These are phyloP conservation scores for Campylomormyrus tamandua DNA, from an alignment of 2,113 vertebrate genomes.

Conservation along the genomic window DNA sequence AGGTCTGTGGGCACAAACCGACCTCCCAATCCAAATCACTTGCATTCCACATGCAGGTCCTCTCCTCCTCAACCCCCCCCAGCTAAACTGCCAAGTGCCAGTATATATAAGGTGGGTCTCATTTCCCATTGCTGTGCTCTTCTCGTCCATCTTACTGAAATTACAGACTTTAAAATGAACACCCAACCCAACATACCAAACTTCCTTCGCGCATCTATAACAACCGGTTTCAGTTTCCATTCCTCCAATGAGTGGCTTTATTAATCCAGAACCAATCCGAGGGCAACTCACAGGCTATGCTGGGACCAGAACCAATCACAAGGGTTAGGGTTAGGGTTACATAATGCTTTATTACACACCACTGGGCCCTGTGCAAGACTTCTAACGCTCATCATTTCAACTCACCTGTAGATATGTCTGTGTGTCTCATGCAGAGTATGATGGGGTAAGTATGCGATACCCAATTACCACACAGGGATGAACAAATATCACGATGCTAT, in stretches of 20 bases:
- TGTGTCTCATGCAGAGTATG: neutral
- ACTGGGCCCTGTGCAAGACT: neutral
- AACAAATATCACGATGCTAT: neutral
- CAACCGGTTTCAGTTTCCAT: neutral
- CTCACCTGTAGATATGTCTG: neutral
- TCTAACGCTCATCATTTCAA: neutral
- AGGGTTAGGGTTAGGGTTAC: too few relatives aligned
- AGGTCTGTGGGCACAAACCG: constrained; percentile 51
- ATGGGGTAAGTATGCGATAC: neutral
- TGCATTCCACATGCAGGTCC: constrained; percentile 44
- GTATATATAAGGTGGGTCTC: constrained; percentile 52
- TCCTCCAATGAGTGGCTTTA: neutral
- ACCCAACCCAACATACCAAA: neutral
- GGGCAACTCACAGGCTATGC: neutral
- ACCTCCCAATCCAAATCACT: constrained; percentile 47
- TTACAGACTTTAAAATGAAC: neutral
- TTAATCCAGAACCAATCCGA: neutral
- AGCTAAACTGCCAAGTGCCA: constrained; percentile 43
- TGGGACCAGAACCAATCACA: neutral
- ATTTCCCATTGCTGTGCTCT: neutral
- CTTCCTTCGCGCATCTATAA: neutral
- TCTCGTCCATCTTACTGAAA: neutral
- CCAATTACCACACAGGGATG: neutral
- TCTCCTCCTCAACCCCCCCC: constrained; percentile 47
- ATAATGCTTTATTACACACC: neutral